Evolutionary conservation across 2,797 vertebrate genomes (phyloP).

Genomic region (Cryptoprocta ferox): DNA sequence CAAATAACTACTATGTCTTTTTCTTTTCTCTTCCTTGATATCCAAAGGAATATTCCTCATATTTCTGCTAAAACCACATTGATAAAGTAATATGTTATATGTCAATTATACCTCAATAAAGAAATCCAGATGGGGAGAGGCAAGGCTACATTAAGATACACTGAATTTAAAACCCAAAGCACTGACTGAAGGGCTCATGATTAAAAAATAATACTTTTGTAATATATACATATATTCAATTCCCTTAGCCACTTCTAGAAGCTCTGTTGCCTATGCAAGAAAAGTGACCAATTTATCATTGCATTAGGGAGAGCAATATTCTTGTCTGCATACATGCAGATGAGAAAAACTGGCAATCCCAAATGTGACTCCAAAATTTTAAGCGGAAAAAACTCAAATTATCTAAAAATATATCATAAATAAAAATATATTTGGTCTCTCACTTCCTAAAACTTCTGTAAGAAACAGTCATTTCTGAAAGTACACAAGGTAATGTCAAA

Average conservation of each 20-base stretch:
- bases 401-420: background rate
- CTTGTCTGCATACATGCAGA: background rate
- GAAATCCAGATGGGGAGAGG: background rate
- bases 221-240: background rate
- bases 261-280: background rate
- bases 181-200: background rate
- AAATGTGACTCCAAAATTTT: constrained; percentile 20
- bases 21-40: background rate
- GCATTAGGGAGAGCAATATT: background rate
- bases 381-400: background rate
- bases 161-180: background rate
- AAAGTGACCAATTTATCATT: background rate
- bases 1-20: background rate
- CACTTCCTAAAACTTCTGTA: constrained; percentile 52
- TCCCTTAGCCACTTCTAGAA: background rate
- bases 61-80: background rate
- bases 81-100: background rate
- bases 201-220: background rate
- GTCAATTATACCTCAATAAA: background rate
- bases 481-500: background rate
- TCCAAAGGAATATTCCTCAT: background rate
- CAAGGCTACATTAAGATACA: background rate
- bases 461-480: background rate
- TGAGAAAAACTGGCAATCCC: background rate
- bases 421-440: background rate